A percentile compares a stretch with the other conserved stretches of the same genome.
Conservation (phyloP, 1,140 invertebrate species). For the Zaprionus capensis region DNA sequence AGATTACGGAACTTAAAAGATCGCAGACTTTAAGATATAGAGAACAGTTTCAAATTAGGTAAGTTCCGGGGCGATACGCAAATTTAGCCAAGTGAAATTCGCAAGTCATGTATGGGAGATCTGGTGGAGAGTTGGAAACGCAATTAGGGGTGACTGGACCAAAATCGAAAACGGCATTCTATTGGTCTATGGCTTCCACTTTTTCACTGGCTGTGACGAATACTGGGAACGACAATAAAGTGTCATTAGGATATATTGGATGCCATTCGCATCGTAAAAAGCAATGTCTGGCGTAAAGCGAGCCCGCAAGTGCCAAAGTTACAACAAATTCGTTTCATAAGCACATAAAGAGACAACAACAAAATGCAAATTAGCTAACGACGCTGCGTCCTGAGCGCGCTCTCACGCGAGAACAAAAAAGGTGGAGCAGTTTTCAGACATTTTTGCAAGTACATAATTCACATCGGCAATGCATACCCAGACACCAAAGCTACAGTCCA, state of each 20-base stretch:
- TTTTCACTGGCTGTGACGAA: conserved; percentile 62
- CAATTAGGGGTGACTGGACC: conserved; percentile 45
- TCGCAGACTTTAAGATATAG: conserved; percentile 9
- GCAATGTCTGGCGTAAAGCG: conserved; percentile 49
- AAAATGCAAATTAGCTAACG: conserved; percentile 77
- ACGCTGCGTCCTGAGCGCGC: conserved; percentile 35
- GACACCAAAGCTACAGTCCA: too few species aligned
- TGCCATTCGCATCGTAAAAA: conserved; percentile 65
- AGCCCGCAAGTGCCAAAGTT: conserved; percentile 69
- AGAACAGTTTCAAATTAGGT: conserved; percentile 11
- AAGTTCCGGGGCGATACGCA: conserved; percentile 9
- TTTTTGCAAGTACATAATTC: conserved; percentile 68
- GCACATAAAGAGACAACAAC: conserved; percentile 66
- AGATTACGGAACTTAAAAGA: neutral
- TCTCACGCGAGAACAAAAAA: conserved; percentile 50
- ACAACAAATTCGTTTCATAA: conserved; percentile 77
- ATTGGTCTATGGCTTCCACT: conserved; percentile 32
- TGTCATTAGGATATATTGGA: conserved; percentile 72
- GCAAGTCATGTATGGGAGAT: neutral
- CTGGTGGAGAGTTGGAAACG: neutral
- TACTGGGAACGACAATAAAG: conserved; percentile 53
- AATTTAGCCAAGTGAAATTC: conserved; percentile 21
- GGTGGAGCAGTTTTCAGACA: conserved; percentile 47
- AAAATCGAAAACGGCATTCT: conserved; percentile 14
- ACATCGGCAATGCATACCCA: conserved; percentile 27